Conservation (phyloP, 2,113 vertebrate species). For the Perognathus longimembris region DNA sequence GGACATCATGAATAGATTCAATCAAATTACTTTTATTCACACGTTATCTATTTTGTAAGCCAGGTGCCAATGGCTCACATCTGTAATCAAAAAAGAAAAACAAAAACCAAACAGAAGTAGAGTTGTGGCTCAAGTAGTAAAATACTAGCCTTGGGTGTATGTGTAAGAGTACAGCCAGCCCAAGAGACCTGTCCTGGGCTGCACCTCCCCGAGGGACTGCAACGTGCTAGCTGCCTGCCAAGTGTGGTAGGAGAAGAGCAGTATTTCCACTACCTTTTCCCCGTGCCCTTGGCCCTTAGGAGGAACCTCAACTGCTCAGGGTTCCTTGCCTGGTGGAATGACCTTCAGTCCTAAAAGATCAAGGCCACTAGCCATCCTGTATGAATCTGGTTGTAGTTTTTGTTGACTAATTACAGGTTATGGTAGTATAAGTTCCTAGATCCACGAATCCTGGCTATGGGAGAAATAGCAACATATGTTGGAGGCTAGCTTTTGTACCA, state of each 20-base stretch:
- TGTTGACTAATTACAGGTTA: neutral
- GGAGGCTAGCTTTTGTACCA: neutral
- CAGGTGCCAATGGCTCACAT: neutral
- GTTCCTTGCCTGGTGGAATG: neutral
- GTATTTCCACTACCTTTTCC: neutral
- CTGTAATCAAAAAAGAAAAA: no score
- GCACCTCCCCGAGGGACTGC: neutral
- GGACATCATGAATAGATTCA: constrained; percentile 26
- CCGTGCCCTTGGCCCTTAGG: neutral
- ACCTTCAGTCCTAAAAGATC: neutral
- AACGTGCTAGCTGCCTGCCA: neutral
- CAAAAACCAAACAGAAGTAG: no score
- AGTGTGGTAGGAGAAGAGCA: neutral
- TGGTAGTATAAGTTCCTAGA: neutral
- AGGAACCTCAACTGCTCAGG: neutral
- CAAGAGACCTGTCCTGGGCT: neutral
- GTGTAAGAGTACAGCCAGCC: neutral
- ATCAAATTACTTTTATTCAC: constrained; percentile 18
- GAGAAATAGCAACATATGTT: neutral
- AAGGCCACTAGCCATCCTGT: neutral
- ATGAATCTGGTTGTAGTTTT: neutral
- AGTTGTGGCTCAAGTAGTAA: no score
- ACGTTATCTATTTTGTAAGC: constrained; percentile 42
- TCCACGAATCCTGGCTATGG: neutral
- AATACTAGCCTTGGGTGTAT: neutral